Percentiles rank a stretch among this genome's conserved stretches.
phyloP scores from a whole-genome alignment of 1,140 invertebrate species.

The Amphibalanus amphitrite region DNA sequence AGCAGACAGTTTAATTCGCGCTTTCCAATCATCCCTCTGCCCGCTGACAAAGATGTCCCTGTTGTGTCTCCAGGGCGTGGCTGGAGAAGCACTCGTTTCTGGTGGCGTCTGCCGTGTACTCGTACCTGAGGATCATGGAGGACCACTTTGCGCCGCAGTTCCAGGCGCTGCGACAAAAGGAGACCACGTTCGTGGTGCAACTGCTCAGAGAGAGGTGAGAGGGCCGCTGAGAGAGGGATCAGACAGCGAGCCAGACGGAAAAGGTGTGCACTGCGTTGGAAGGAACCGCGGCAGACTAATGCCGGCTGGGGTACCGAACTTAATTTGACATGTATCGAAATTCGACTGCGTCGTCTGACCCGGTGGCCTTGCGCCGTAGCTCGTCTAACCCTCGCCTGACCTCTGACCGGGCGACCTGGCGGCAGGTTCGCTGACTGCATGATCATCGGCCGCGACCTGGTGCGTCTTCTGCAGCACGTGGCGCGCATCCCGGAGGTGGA shows the following conservation, averaged over 20 bases:
- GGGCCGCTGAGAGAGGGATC: constrained; percentile 46
- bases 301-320: background rate
- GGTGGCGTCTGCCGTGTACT: constrained; percentile 77
- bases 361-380: background rate
- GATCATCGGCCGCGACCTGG: constrained; percentile 79
- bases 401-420: background rate
- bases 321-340: background rate
- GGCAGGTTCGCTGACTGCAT: constrained; percentile 51
- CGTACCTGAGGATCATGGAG: constrained; percentile 82
- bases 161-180: constrained; percentile 61
- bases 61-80: constrained; percentile 46
- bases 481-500: constrained; percentile 89
- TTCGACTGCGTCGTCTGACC: background rate
- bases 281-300: background rate
- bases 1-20: background rate
- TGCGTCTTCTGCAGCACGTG: constrained; percentile 82
- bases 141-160: constrained; percentile 68
- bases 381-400: background rate
- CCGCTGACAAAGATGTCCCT: too few species aligned
- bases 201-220: constrained; percentile 74
- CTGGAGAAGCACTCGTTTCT: constrained; percentile 75
- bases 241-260: constrained; percentile 1
- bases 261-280: too few species aligned
- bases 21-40: too few species aligned
- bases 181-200: constrained; percentile 74